Base-by-base conservation (phyloP, 2,888 invertebrate genomes). In the Quadroppia sp. region DNA sequence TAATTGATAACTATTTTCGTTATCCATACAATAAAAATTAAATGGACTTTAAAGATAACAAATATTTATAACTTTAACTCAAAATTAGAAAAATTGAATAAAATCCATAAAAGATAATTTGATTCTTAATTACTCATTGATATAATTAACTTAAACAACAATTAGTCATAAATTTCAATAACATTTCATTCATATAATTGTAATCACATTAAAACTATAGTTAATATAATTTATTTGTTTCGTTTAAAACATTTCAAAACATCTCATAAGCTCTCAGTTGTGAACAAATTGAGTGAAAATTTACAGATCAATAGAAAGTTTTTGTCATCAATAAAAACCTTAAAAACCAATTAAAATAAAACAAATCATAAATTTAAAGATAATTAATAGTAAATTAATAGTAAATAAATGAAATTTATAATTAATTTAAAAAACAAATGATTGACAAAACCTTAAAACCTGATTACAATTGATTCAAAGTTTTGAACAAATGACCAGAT, bases 401-500 rank as follows among this genome's bases (percentile, higher is more conserved):
- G 7, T n/a, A 20, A 53, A 20, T n/a, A 53, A 25, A 53, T n/a
- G 25, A 53, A 23, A 23, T 20, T 53, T 9, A 53, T 30, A 53
- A 59, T 61, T 30, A 61, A 61, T 32, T 30, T 15, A 32, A 61
- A 45, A 45, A 2, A 45, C n/a, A n/a, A n/a, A n/a, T n/a, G n/a
- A n/a, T n/a, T n/a, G 9, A 36, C 6, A 36, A 36, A 36, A 50
- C 53, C 25, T 23, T 11, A 23, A 25, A 25, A 4, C 20, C 13
- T 53, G 25, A 25, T 53, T 25, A 61, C 2, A 30, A 17, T 11
- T 4, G 30, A 56, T 56, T 28, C 36, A 36, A 36, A 36, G 45
- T 17, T 15, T 15, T 15, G 45, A 67, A 67, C 42, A 67, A 4
- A 67, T 67, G 67, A 67, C 67, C 67, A 67, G 67, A 67, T 67